Base-by-base conservation (phyloP, 2,113 vertebrate genomes). In the Coracopsis vasa region DNA sequence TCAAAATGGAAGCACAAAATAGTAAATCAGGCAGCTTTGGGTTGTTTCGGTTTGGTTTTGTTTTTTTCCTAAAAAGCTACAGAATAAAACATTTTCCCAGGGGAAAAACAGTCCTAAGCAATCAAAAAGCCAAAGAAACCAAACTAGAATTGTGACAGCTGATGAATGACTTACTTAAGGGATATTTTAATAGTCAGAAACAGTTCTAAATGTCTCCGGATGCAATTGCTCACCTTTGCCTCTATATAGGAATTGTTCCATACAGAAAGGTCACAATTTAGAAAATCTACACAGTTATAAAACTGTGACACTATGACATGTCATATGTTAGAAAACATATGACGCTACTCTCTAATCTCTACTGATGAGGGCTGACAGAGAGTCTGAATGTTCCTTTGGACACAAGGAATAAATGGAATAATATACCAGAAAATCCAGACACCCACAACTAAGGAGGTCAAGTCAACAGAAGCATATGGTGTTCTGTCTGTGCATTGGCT, bases 381-480 rank as follows among this genome's bases (percentile, higher is more conserved):
- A 24, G 33, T 37, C 56, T 88, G 64, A 88, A 64, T 1, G 10
- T 39, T 88, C 66, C 45, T 78, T 86, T 62, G 41, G 72, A 90
- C 47, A 35, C 6, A 39, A 80, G 24, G 19, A 92, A 86, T 61
- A 86, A 45, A 78, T 83, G 69, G 21, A 85, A 73, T 41, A 82
- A 69, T 29, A 18, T 14, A 78, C 56, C 35, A 75, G 86, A 90
- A 96, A 94, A 94, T 67, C 82, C 90, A 90, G 82, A 79, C 51
- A 74, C 39, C 29, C 80, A 56, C 4, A 2, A 80, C 87, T 93
- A 96, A 96, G 60, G 86, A 96, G 95, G 88, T 96, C 94, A 96
- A 80, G 80, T 95, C 94, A 96, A 78, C 54, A 88, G 90, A 90
- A 96, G 84, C 96, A 97, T 97, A 97, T 97, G 97, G 94, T 79